Evolutionary conservation across 2,113 vertebrate genomes (phyloP).

Genomic region (Sitta europaea): DNA sequence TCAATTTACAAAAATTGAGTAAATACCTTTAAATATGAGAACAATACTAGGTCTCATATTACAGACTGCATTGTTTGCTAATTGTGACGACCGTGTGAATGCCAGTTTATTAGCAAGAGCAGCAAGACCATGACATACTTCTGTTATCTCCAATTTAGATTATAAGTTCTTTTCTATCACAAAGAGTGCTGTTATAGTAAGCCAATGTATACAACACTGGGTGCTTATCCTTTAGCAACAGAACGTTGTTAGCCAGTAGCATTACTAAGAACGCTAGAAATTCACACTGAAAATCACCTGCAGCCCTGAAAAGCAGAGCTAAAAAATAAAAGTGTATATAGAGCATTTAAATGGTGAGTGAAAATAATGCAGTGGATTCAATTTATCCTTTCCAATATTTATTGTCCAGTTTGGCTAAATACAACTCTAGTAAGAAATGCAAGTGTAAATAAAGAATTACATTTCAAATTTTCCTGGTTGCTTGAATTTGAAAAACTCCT

Average conservation of each 20-base stretch:
- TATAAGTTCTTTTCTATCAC: neutral
- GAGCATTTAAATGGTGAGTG: neutral
- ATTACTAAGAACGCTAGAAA: neutral
- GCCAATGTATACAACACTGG: neutral
- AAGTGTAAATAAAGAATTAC: conserved; percentile 13
- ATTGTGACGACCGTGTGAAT: neutral
- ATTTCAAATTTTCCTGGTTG: conserved; percentile 2
- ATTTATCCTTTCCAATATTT: conserved; percentile 12
- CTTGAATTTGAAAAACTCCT: conserved; percentile 16
- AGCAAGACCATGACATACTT: neutral
- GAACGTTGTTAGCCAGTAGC: neutral
- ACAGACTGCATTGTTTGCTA: neutral
- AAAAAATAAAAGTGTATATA: neutral
- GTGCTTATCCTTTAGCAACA: neutral
- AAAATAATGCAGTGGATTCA: neutral
- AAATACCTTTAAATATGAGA: neutral
- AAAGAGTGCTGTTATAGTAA: neutral
- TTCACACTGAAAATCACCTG: neutral
- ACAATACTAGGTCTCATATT: neutral
- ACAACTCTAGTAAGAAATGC: neutral
- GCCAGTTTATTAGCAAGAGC: neutral
- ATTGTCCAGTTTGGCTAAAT: conserved; percentile 38
- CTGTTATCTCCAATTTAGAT: neutral
- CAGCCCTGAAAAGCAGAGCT: neutral
- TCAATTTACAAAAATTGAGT: neutral